Evolutionary conservation across 2,888 invertebrate genomes (phyloP), one percentile per base, ranked within the genome.

Genomic region (Himalopsyche japonica): DNA sequence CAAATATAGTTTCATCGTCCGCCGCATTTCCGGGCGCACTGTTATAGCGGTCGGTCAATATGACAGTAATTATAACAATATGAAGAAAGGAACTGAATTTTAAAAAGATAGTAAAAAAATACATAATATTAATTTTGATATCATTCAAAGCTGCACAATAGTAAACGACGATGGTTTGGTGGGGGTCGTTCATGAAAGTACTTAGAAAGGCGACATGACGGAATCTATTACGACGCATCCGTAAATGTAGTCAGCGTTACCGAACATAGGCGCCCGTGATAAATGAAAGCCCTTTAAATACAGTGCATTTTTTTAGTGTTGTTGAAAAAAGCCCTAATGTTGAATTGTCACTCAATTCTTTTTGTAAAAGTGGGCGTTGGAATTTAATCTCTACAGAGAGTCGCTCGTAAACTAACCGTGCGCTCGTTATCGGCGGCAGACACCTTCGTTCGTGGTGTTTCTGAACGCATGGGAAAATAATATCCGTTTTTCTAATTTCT

Each of bases 271-370:
- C 10, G 30, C 8, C 43, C 78, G 77, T 84, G 81, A 84, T 78
- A 84, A 57, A 84, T 84, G 84, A 34, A 32, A 77, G 57, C 47
- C 70, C 27, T 82, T 78, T 78, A 30, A 48, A 79, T 79, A 30
- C 18, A 43, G 3, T 43, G 47, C 48, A n/a, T 20, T 47, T 47
- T 48, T 15, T 43, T 15, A 43, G 1, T 57, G 8, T 70, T 70
- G 27, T 70, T 15, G 70, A 70, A 30, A 70, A 57, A 70, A 70
- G 18, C 30, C 15, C 27, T 7, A 8, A 10, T 30, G 8, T 30
- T 70, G 70, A 77, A 77, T 37, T 43, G 24, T 37, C 37, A 43
- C 27, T 12, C 77, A 0, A 10, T 24, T 20, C 27, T 37, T 1
- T 77, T 37, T 77, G 18, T 8, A 18, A 77, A 77, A 37, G 37